Conservation (phyloP, 1,140 invertebrate species). For the Drosophila burlai region DNA sequence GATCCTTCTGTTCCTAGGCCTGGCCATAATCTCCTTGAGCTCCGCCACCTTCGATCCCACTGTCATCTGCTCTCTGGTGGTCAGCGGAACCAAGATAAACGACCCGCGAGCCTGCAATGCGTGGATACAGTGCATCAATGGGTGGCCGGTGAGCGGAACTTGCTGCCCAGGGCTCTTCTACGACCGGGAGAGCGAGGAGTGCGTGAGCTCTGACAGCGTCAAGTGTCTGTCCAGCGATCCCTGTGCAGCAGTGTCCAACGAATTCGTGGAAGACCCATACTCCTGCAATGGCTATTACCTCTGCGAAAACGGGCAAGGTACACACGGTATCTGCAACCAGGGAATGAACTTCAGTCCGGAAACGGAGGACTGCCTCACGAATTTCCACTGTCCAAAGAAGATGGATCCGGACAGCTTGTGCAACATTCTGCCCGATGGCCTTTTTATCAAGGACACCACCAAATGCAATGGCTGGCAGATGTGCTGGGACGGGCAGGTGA, state of each 20-base stretch:
- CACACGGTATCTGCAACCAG: constrained; percentile 47
- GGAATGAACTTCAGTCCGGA: constrained; percentile 71
- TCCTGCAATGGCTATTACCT: constrained; percentile 77
- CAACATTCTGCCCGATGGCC: constrained; percentile 77
- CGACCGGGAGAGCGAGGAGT: constrained; percentile 56
- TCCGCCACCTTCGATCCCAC: constrained; percentile 58
- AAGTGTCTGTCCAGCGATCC: constrained; percentile 75
- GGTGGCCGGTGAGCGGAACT: constrained; percentile 42
- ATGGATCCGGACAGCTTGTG: constrained; percentile 69
- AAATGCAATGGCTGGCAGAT: constrained; percentile 67
- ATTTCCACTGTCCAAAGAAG: constrained; percentile 49
- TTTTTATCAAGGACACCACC: constrained; percentile 59
- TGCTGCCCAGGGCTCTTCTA: constrained; percentile 61
- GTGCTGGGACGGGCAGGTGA: constrained; percentile 63
- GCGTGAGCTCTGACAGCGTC: constrained; percentile 43
- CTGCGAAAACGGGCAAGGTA: constrained; percentile 59
- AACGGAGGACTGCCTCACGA: constrained; percentile 63
- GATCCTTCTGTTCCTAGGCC: background rate
- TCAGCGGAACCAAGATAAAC: constrained; percentile 66
- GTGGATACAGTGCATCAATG: constrained; percentile 70
- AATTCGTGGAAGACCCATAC: constrained; percentile 75
- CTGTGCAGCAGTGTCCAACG: constrained; percentile 53
- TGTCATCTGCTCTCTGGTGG: constrained; percentile 53
- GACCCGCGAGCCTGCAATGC: constrained; percentile 69
- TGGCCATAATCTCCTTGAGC: background rate